Percentiles rank a stretch among this genome's conserved stretches.
Conservation (phyloP, 2,888 invertebrate species). For the Cerastis leucographa region DNA sequence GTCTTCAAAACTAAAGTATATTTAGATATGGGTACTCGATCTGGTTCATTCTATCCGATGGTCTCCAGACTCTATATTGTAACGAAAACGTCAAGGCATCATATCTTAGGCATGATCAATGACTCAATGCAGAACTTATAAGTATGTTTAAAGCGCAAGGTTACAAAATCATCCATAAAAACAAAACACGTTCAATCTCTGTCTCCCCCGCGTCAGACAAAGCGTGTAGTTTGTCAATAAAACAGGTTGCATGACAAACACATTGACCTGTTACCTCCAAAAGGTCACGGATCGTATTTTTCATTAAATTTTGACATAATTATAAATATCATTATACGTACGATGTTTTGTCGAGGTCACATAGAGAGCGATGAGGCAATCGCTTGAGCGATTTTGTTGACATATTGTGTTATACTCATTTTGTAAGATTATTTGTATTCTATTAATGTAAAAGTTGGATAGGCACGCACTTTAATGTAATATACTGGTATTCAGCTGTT, state of each 20-base stretch:
- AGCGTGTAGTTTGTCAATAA: slow-evolving; percentile 42
- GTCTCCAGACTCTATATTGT: not conserved
- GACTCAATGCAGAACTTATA: not conserved
- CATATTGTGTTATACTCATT: not conserved
- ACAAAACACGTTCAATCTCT: slow-evolving; percentile 39
- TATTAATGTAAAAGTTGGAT: not conserved
- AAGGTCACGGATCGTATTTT: slow-evolving; percentile 65
- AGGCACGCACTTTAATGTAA: not conserved
- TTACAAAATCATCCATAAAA: not conserved
- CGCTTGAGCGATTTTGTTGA: slow-evolving; percentile 20
- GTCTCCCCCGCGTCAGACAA: slow-evolving; percentile 2
- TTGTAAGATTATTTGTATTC: not conserved
- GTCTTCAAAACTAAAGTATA: not conserved
- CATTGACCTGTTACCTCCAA: slow-evolving; percentile 58
- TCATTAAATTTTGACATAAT: slow-evolving; percentile 70
- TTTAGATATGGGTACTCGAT: no score
- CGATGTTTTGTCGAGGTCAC: slow-evolving; percentile 34
- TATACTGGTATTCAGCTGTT: not conserved
- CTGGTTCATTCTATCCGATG: no score
- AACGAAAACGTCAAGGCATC: not conserved
- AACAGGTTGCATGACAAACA: slow-evolving; percentile 59
- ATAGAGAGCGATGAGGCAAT: slow-evolving; percentile 30
- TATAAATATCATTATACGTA: slow-evolving; percentile 65
- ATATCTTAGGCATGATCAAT: not conserved
- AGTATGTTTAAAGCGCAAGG: not conserved